Evolutionary conservation across 1,140 invertebrate genomes (phyloP), one percentile per base, ranked within the genome.

Genomic region (Teleopsis dalmanni): DNA sequence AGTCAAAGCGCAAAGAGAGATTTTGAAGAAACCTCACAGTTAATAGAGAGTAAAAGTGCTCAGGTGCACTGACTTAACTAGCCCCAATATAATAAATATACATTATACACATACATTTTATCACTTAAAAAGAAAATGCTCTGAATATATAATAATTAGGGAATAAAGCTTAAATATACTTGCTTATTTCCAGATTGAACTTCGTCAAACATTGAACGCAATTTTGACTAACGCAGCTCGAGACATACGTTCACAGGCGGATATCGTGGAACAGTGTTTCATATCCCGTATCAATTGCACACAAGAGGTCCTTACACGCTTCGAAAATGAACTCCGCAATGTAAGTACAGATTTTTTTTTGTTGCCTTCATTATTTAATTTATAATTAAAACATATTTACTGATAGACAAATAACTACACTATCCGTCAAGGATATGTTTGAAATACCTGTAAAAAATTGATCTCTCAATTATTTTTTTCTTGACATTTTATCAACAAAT

Each of bases 241-340:
- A 48, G 84, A 87, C 69, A 73, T 90, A 9, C 74, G 84, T 21
- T 78, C 74, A 22, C 85, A 88, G 72, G 84, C 84, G 0, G 84
- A 85, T 63, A 70, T 70, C 37, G 84, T 87, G 1, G 84, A 88
- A 57, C 71, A 78, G 40, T 78, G 80, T 2, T 60, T 88, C 31
- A 75, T 75, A 0, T 75, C 80, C 40, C 78, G 83, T 23, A 79
- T 86, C 18, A 76, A 78, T 27, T 78, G 83, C 41, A 82, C 78
- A 0, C 78, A 85, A 55, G 80, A 85, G 65, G 67, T 81, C 2
- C 73, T 79, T 23, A 73, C 78, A 14, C 78, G 78, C 51, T 65
- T 87, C 41, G 82, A 86, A 68, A 77, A 79, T 47, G 81, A 84
- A 51, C 68, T 87, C 23, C 71, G 75, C 54, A 75, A 75, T 22